Base-by-base conservation (phyloP, 2,113 vertebrate species). In the Campylomormyrus numenius region DNA sequence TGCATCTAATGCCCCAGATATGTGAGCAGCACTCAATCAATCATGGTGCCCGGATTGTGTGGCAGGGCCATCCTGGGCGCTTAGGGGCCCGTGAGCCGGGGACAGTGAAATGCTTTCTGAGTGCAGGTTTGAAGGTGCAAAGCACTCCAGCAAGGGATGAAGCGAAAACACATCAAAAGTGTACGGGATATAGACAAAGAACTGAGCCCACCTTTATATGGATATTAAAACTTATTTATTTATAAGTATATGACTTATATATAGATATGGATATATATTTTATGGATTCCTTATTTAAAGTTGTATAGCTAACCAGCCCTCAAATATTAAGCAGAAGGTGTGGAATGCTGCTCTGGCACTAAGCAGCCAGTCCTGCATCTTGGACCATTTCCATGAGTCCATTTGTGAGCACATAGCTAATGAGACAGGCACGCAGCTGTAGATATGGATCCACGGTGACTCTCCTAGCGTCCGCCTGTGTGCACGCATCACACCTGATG, bases 101-200 rank as follows among this genome's bases (percentile, higher is more conserved):
- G 92, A 95, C 93, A 95, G 92, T 58, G 24, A 93, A 96, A 95
- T 91, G 93, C 94, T 94, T 95, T 92, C 91, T 94, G 92, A 94
- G 92, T 85, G 88, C 83, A 85, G 93, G 93, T 93, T 94, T 92
- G 92, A 93, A 46, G 90, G 92, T 93, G 94, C 93, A 90, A 90
- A 85, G 21, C 24, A 90, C 87, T 85, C 89, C 90, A 90, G 90
- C 35, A n/a, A 58, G 17, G 58, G 17, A 48, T 9, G 45, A 24
- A n/a, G 45, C 42, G 19, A 27, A 46, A 50, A 52, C 46, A 58
- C 11, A 27, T 5, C 10, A 21, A 49, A 80, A 11, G 35, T 21
- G 35, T 5, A 39, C 46, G 35, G 21, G 53, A 27, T 80, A 80
- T 42, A 8, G 35, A 80, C 74, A 42, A 80, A 42, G 74, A 42